Percentiles rank a stretch among this genome's conserved stretches.
Conservation (phyloP, 2,888 invertebrate species). For the Himalopsyche japonica region DNA sequence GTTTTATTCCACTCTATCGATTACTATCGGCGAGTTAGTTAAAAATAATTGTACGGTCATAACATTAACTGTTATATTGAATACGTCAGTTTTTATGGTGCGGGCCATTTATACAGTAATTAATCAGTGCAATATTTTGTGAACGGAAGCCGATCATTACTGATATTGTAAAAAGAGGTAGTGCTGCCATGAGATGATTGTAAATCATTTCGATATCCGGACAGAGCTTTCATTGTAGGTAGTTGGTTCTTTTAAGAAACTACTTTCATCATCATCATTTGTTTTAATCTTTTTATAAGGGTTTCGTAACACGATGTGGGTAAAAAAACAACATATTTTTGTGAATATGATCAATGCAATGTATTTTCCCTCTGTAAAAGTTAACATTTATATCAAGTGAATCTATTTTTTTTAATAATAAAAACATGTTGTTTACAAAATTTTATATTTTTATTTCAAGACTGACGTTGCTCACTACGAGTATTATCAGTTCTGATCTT, state of each 20-base stretch:
- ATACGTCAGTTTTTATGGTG: not conserved
- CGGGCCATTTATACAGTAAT: not conserved
- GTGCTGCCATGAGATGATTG: not conserved
- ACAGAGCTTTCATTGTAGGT: not conserved
- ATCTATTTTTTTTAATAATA: no score
- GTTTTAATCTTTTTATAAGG: no score
- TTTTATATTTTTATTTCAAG: no score
- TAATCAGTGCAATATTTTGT: not conserved
- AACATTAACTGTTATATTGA: not conserved
- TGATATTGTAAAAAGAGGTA: not conserved
- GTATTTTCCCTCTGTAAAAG: no score
- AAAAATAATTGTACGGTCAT: not conserved
- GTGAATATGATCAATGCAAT: no score
- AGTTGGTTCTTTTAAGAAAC: not conserved
- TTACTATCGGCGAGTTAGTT: not conserved
- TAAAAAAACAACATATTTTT: no score
- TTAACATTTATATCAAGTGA: no score
- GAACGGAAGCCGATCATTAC: not conserved
- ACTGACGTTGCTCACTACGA: no score
- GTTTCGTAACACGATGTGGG: no score
- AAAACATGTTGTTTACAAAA: no score
- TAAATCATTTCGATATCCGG: slow-evolving; percentile 1
- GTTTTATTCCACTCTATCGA: not conserved
- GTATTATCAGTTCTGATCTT: no score
- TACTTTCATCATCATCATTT: not conserved